Conservation (phyloP, 2,888 invertebrate genomes). For the Tromatobia lineatoria region DNA sequence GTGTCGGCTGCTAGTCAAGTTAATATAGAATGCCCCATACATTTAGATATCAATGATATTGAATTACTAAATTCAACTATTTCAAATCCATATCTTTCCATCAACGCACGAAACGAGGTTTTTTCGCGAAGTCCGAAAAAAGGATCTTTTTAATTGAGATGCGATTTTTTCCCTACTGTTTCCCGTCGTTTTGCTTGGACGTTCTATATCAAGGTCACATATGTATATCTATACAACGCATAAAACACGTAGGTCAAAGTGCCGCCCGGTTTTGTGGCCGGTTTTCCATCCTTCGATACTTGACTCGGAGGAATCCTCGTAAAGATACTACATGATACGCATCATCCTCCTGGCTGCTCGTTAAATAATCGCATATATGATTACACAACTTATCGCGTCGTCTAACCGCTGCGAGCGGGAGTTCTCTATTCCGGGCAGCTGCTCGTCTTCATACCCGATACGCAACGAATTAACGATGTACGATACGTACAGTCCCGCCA, state of each 20-base stretch:
- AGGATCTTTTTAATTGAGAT: no score
- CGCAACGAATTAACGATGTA: conserved; percentile 8
- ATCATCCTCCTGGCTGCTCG: conserved; percentile 18
- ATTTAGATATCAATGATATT: no score
- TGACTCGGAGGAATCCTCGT: not conserved
- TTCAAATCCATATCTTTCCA: no score
- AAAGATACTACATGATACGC: not conserved
- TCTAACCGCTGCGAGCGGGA: conserved; percentile 28
- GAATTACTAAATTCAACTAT: no score
- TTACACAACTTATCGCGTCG: conserved; percentile 58
- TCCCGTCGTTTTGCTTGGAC: no score
- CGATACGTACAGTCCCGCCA: no score
- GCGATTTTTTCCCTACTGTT: no score
- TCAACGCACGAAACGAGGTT: no score
- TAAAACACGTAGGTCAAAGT: conserved; percentile 14
- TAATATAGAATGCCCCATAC: no score
- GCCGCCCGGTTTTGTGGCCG: conserved; percentile 22
- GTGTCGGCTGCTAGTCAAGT: no score
- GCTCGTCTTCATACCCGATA: not conserved
- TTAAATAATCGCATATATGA: conserved; percentile 64
- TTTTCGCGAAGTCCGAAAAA: no score
- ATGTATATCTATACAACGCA: not conserved
- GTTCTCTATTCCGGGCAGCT: conserved; percentile 1
- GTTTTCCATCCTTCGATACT: conserved; percentile 41
- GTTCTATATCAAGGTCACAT: not conserved